A percentile compares a stretch with the other conserved stretches of the same genome.
Conservation (phyloP, 2,113 vertebrate species). For the Ictalurus furcatus region DNA sequence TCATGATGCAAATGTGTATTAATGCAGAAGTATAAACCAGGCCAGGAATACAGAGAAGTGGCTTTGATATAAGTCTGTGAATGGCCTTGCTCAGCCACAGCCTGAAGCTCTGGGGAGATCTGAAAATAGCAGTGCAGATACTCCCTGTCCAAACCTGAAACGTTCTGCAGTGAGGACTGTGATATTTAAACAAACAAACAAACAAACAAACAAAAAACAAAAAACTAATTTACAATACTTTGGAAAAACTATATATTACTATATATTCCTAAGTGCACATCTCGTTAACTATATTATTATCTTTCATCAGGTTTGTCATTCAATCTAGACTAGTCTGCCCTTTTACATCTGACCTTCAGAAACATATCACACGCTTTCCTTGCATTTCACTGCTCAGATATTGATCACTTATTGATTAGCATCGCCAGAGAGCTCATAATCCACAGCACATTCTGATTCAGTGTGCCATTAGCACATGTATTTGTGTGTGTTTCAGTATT, state of each 20-base stretch:
- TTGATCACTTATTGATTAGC: not conserved
- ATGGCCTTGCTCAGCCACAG: not conserved
- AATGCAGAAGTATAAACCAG: not conserved
- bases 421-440: not conserved
- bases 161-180: not conserved
- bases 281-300: not conserved
- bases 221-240: no score
- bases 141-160: not conserved
- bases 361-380: not conserved
- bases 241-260: not conserved
- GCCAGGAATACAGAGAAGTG: not conserved
- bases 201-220: no score
- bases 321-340: not conserved
- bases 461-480: not conserved
- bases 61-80: not conserved
- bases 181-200: not conserved
- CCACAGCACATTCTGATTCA: not conserved
- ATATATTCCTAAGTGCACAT: not conserved
- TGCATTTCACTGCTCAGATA: not conserved
- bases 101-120: not conserved
- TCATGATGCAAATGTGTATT: no score
- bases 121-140: not conserved
- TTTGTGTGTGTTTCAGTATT: not conserved
- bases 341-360: slow-evolving; percentile 9
- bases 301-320: not conserved